These are phyloP conservation scores for Peribatodes rhomboidaria DNA, from an alignment of 2,888 invertebrate genomes.

Conservation along the genomic window DNA sequence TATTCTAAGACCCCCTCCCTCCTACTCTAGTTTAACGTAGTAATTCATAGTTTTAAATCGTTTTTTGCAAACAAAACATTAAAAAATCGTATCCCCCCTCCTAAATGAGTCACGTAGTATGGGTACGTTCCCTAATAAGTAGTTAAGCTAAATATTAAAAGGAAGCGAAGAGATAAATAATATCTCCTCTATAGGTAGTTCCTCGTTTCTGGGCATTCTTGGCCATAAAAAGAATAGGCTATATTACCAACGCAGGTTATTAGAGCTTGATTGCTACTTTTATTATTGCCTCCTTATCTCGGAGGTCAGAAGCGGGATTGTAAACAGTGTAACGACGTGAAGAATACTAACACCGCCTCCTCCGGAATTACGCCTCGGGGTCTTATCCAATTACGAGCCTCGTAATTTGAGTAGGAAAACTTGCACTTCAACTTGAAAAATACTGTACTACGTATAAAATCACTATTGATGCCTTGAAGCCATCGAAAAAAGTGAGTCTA, in stretches of 20 bases:
- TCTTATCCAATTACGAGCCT: constrained; percentile 25
- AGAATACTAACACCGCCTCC: neutral
- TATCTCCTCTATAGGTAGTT: no score
- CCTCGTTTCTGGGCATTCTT: neutral
- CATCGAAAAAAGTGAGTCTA: no score
- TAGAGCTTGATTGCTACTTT: constrained; percentile 1
- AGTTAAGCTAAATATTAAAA: no score
- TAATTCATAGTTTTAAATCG: no score
- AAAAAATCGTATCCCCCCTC: no score
- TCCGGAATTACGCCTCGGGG: constrained; percentile 32
- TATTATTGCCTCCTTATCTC: neutral
- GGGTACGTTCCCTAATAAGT: no score
- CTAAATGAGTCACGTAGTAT: no score
- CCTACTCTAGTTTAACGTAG: no score
- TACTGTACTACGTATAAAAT: no score
- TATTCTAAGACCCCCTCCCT: no score
- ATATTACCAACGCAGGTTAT: neutral
- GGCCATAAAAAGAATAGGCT: neutral
- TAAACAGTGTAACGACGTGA: constrained; percentile 5
- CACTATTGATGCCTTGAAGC: constrained; percentile 3
- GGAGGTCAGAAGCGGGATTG: constrained; percentile 2
- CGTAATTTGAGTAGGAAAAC: constrained; percentile 13
- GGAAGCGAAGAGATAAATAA: no score
- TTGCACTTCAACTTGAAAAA: constrained; percentile 22
- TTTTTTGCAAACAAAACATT: no score